Conservation (phyloP, 2,113 vertebrate genomes). For the Ctenomys sociabilis region DNA sequence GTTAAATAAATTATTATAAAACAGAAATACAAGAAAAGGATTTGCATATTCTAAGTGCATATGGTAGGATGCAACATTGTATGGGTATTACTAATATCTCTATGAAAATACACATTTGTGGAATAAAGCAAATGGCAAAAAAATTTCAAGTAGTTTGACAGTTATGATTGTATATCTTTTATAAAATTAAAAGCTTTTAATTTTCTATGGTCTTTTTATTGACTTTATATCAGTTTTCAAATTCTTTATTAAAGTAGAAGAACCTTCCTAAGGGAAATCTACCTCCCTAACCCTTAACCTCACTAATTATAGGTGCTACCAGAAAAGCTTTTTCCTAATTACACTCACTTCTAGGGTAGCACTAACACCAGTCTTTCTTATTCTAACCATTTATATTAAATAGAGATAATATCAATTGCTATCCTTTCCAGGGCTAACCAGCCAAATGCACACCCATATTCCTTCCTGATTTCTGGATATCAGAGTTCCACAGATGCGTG, state of each 20-base stretch:
- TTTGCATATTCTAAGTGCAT: constrained; percentile 42
- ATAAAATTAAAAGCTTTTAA: constrained; percentile 33
- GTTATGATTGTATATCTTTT: neutral
- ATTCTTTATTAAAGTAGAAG: constrained; percentile 15
- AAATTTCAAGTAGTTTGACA: neutral
- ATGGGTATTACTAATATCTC: constrained; percentile 5
- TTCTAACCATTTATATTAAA: neutral
- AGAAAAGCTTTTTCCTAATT: neutral
- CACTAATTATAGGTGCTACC: neutral
- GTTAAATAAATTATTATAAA: constrained; percentile 30
- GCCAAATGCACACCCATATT: neutral
- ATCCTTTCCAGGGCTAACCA: neutral
- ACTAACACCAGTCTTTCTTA: constrained; percentile 34
- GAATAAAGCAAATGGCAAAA: constrained; percentile 23
- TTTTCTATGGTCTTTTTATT: neutral
- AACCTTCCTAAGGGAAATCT: constrained; percentile 2
- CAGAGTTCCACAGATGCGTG: neutral
- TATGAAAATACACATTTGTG: neutral
- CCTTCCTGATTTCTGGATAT: neutral
- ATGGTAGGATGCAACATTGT: neutral
- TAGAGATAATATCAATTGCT: constrained; percentile 17
- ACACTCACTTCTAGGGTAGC: constrained; percentile 8
- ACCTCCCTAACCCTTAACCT: neutral
- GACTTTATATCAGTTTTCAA: neutral
- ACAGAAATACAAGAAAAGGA: constrained; percentile 31